Percentiles rank a stretch among this genome's conserved stretches.
Evolutionary conservation across 2,888 invertebrate genomes (phyloP).

Genomic region (Sceliomorpha sp.): DNA sequence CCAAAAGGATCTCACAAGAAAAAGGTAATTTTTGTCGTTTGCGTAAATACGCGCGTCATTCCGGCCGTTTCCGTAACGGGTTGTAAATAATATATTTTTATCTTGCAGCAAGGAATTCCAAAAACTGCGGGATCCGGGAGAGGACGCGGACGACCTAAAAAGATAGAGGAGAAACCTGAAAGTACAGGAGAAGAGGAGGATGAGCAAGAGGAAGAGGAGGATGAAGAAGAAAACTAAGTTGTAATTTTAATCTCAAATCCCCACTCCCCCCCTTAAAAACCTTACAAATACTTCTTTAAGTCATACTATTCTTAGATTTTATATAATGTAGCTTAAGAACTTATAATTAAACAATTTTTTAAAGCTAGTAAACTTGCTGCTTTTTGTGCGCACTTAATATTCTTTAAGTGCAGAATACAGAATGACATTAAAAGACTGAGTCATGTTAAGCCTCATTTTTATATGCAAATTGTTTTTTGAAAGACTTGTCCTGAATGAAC

Average conservation of each 20-base stretch:
- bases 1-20: constrained; percentile 78
- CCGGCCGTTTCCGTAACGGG: too few relatives aligned
- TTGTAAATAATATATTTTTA: too few relatives aligned
- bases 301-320: constrained; percentile 55
- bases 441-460: too few relatives aligned
- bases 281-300: constrained; percentile 54
- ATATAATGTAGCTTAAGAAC: constrained; percentile 52
- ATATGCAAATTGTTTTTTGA: too few relatives aligned
- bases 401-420: too few relatives aligned
- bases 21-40: too few relatives aligned
- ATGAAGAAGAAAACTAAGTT: constrained; percentile 76
- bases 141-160: constrained; percentile 76
- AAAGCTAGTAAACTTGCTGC: too few relatives aligned
- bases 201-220: constrained; percentile 78
- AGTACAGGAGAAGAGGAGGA: constrained; percentile 78
- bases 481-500: too few relatives aligned
- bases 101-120: constrained; percentile 65
- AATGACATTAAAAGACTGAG: too few relatives aligned
- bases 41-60: too few relatives aligned
- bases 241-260: constrained; percentile 6
- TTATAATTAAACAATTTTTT: constrained; percentile 25
- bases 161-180: constrained; percentile 78
- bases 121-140: constrained; percentile 71
- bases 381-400: too few relatives aligned
- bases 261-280: constrained; percentile 18